These are phyloP conservation scores for Scomber japonicus DNA, from an alignment of 2,113 vertebrate genomes.

Conservation along the genomic window DNA sequence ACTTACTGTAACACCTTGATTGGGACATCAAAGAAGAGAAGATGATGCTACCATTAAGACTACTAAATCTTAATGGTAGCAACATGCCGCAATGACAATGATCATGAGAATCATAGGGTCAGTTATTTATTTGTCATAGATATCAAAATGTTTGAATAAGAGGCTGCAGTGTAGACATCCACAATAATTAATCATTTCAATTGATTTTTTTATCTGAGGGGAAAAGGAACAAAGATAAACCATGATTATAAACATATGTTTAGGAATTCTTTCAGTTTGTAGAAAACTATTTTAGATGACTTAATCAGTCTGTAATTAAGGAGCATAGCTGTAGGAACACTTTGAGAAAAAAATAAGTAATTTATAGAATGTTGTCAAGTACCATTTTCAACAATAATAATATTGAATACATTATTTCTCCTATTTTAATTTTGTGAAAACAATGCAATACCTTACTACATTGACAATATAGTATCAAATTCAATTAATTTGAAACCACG, in stretches of 20 bases:
- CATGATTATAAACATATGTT: neutral
- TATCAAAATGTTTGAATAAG: slow-evolving; percentile 20
- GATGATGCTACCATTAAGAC: neutral
- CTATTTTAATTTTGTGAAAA: neutral
- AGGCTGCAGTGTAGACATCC: neutral
- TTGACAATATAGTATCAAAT: neutral
- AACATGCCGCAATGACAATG: neutral
- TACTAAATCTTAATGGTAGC: slow-evolving; percentile 1
- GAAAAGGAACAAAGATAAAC: neutral
- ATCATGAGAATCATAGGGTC: neutral
- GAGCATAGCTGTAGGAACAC: neutral
- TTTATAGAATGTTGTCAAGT: no score
- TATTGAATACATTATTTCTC: no score
- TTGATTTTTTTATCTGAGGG: slow-evolving; percentile 4
- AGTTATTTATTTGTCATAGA: neutral
- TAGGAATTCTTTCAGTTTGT: neutral
- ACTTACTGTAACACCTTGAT: slow-evolving; percentile 32
- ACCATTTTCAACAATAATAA: no score
- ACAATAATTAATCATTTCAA: slow-evolving; percentile 10
- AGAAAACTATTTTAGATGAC: neutral
- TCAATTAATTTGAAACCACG: neutral
- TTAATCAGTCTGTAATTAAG: neutral
- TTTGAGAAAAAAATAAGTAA: neutral
- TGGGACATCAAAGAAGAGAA: slow-evolving; percentile 6
- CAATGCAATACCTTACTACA: neutral